Base-by-base conservation (phyloP, 2,888 invertebrate species). In the Noctua pronuba region DNA sequence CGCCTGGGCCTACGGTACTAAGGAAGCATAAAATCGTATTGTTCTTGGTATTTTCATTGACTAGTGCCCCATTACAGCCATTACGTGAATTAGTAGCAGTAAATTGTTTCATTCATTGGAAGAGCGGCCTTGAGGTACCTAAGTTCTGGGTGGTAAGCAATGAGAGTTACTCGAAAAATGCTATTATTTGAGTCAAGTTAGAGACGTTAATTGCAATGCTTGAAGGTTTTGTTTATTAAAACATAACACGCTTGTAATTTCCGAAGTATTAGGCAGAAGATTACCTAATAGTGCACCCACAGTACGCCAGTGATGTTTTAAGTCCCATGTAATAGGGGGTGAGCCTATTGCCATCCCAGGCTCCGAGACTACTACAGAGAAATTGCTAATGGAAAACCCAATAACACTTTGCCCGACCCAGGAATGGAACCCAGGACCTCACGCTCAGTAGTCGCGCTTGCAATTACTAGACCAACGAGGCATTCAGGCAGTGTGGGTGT, bases 71-170 rank as follows among this genome's bases (percentile, higher is more conserved):
- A 86, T 91, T 91, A 90, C 78, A 84, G 84, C 91, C 89, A 92
- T 93, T 93, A 92, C 85, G 88, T 82, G 85, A 92, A 94, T 93
- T 93, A 92, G 93, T 91, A 91, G 89, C 92, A 92, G 94, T 95
- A 94, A 94, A 94, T 85, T 84, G 81, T 80, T 92, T 91, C 94
- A 94, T 95, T 94, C 94, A 93, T 78, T 49, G 69, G 44, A 18
- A 24, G n/a, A 35, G 38, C 13, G 73, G 38, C 75, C 79, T 84
- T 84, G 71, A 44, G 24, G 55, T 31, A 10, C 49, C 10, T n/a
- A 44, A n/a, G 13, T 60, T 72, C 65, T 21, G 67, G 69, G 75
- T 79, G 62, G 62, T 24, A 46, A 0, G 38, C 21, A 18, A 24
- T 18, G 11, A 24, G 28, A 55, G 16, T 21, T 28, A 18, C 16